Evolutionary conservation across 2,888 invertebrate genomes (phyloP), one percentile per base, ranked within the genome.

Genomic region (Dascillus cervinus): DNA sequence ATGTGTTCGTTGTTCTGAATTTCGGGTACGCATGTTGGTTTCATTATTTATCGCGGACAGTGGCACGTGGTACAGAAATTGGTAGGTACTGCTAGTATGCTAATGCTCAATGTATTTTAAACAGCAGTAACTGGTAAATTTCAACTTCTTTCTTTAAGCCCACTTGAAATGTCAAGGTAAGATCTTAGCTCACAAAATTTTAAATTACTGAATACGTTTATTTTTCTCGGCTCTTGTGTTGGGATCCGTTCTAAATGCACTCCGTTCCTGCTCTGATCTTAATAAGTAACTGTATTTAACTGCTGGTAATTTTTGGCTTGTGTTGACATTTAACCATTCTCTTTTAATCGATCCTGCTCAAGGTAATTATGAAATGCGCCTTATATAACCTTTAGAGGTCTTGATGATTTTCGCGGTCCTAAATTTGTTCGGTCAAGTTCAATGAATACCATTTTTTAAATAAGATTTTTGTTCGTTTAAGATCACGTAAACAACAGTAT

Each of bases 161-260:
- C 14, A 26, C 21, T 22, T 13, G 9, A 34, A 34, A 34, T 34
- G 34, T 34, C 34, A 34, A 34, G 34, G 34, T 26, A 26, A 34
- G 17, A 29, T 22, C 27, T 27, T n/a, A 27, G 9, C 32, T 9
- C 32, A 17, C 27, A 32, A 32, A 32, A 32, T 22, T 32, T 27
- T 15, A 32, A 32, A 32, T 32, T 26, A 32, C 22, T 26, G 15
- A 26, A 26, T 32, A 31, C 31, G 25, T 31, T 31, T 26, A 19
- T 21, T n/a, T n/a, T n/a, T n/a, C n/a, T n/a, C n/a, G n/a, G n/a
- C n/a, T n/a, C n/a, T n/a, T n/a, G n/a, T n/a, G n/a, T n/a, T n/a
- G n/a, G n/a, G n/a, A n/a, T n/a, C n/a, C n/a, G n/a, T n/a, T n/a
- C n/a, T n/a, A n/a, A n/a, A n/a, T n/a, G n/a, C n/a, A n/a, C n/a